These are phyloP conservation scores for Rhizomys pruinosus DNA, from an alignment of 2,113 vertebrate genomes.

Conservation along the genomic window DNA sequence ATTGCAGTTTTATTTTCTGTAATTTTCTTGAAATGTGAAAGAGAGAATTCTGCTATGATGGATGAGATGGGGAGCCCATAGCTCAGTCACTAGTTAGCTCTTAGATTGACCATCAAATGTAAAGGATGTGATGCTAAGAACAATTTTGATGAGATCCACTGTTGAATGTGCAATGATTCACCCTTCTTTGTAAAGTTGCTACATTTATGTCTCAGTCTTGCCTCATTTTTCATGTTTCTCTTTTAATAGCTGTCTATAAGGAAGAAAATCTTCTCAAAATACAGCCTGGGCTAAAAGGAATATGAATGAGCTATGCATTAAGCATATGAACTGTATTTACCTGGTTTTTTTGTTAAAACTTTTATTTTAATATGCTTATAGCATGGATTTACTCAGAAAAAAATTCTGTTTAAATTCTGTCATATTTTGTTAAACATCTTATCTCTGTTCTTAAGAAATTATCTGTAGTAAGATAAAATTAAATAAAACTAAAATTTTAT, in stretches of 20 bases:
- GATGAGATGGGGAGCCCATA: slow-evolving; percentile 82
- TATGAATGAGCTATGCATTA: background rate
- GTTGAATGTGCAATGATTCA: slow-evolving; percentile 83
- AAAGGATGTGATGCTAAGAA: slow-evolving; percentile 84
- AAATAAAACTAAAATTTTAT: background rate
- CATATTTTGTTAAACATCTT: background rate
- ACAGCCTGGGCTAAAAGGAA: slow-evolving; percentile 73
- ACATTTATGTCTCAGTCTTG: slow-evolving; percentile 76
- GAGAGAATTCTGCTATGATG: slow-evolving; percentile 82
- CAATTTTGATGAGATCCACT: slow-evolving; percentile 84
- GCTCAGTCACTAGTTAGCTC: slow-evolving; percentile 85
- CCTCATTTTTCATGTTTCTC: slow-evolving; percentile 83
- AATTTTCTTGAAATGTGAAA: slow-evolving; percentile 84
- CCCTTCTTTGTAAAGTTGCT: slow-evolving; percentile 79
- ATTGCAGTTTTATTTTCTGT: slow-evolving; percentile 86
- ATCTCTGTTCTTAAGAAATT: background rate
- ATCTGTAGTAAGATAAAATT: background rate
- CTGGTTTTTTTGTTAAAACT: background rate
- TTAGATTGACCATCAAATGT: slow-evolving; percentile 85
- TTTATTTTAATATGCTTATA: slow-evolving; percentile 14
- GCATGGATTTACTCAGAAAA: background rate
- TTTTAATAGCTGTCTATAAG: slow-evolving; percentile 81
- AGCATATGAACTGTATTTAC: background rate
- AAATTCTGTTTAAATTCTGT: background rate
- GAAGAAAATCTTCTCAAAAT: slow-evolving; percentile 79